Base-by-base conservation (phyloP, 2,888 invertebrate species). In the Tetheella fluctuosa region DNA sequence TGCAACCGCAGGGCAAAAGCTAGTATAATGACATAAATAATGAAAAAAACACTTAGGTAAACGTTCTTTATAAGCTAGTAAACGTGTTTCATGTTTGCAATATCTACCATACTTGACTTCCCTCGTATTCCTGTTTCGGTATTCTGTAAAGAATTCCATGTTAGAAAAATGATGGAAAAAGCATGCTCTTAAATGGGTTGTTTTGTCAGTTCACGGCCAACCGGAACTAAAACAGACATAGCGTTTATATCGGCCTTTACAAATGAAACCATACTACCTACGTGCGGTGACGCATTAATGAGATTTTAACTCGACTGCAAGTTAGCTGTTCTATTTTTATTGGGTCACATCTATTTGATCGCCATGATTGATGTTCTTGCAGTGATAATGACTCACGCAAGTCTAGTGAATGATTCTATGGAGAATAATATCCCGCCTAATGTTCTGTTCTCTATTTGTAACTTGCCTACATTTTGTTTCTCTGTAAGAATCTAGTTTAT, bases 221-320 rank as follows among this genome's bases (percentile, higher is more conserved):
- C 60, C 60, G 67, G 64, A 54, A 54, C 54, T 30, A 17, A 30
- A 12, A 68, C 4, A 48, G 20, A 20, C 17, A 20, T n/a, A 68
- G 53, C 61, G 58, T 48, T 48, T 48, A 61, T 39, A 58, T 34
- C 54, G 58, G 60, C 60, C 61, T 63, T 54, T 64, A 61, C 59
- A 63, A 63, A 64, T 52, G 67, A 67, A 71, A 61, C 69, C 66
- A 55, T 69, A 70, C 28, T n/a, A 48, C 48, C 28, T n/a, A 48
- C 48, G 64, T 58, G 66, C 30, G 58, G 61, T 57, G 48, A 37
- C 20, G 56, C 10, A 48, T 63, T 71, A 69, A 73, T 73, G 69
- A 70, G 70, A 71, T 73, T 74, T 66, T 68, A 70, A 74, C 69
- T 72, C 61, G 64, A 52, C 62, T 70, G 65, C 65, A 74, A 73